Evolutionary conservation across 64 coral and sea anemone genomes (phyloP), one percentile per base, ranked within the genome.

Genomic region (Catalaphyllia jardinei): DNA sequence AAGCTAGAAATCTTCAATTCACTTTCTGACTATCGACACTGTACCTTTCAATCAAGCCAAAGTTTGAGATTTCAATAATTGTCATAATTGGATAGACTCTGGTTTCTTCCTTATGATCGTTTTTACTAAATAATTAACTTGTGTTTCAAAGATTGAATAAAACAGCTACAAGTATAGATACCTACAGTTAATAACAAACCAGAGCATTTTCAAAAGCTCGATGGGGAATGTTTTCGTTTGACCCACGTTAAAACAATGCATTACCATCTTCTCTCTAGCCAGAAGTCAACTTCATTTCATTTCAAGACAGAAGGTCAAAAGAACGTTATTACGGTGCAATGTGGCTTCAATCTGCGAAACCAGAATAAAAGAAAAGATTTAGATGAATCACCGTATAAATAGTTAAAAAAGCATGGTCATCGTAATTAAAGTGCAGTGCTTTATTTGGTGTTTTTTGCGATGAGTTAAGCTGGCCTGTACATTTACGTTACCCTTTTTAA

Each of bases 71-170:
- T 77, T 10, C 19, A 49, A 77, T 49, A 10, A 24, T 24, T 38
- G 2, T 7, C n/a, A 77, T 49, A 10, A 24, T 24, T 38, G 2
- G 24, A 77, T 38, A 13, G 1, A 46, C 74, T 49, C n/a, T 24
- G 24, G 35, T 77, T 42, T 46, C 10, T 83, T 11, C 11, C 13
- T 67, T 31, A 83, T 24, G 60, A 18, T 83, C 49, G 60, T 64
- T 83, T 83, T 67, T 6, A 39, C 55, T 67, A n/a, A 29, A 83
- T 67, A 13, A 83, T 67, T 83, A 83, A 67, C 19, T n/a, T 35
- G 18, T 46, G 17, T 62, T n/a, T 83, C 2, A 31, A 65, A 35
- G n/a, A 22, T 19, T 62, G 13, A 64, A 63, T 35, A 16, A 42
- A 46, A 27, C 31, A 83, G 18, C 57, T 63, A 62, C 2, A 64